These are phyloP conservation scores for Macrotis lagotis DNA, from an alignment of 2,113 vertebrate genomes.

Conservation along the genomic window DNA sequence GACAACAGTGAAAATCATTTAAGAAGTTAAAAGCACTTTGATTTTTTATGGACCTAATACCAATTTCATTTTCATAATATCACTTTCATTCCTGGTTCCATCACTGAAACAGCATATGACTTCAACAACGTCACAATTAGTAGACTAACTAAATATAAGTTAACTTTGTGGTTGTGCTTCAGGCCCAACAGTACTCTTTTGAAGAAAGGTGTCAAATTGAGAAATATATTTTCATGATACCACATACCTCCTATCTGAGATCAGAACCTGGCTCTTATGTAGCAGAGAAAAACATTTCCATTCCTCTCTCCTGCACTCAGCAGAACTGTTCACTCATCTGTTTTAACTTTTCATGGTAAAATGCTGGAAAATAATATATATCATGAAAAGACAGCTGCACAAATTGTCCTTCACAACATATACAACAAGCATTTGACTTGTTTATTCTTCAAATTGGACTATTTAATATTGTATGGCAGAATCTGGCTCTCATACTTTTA, in stretches of 20 bases:
- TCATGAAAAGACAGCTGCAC: background rate
- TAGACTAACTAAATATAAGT: background rate
- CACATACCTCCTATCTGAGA: background rate
- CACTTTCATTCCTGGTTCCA: background rate
- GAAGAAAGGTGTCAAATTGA: constrained; percentile 5
- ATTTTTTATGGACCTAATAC: background rate
- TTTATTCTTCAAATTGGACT: constrained; percentile 58
- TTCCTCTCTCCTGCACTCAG: background rate
- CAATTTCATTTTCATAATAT: background rate
- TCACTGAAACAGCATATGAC: background rate
- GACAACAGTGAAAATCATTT: background rate
- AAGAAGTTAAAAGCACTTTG: background rate
- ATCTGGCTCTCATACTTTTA: constrained; percentile 22
- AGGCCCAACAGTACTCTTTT: background rate
- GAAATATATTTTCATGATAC: background rate
- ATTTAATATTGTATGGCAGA: constrained; percentile 22
- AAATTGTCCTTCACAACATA: constrained; percentile 16
- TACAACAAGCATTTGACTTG: fast-evolving
- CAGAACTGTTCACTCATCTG: constrained; percentile 6
- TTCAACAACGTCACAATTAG: background rate
- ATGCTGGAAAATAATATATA: constrained; percentile 45
- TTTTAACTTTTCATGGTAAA: constrained; percentile 41
- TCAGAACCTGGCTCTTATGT: background rate
- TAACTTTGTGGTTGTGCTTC: background rate
- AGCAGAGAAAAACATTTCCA: background rate